Conservation (phyloP, 2,888 invertebrate genomes). For the Terebella lapidaria region DNA sequence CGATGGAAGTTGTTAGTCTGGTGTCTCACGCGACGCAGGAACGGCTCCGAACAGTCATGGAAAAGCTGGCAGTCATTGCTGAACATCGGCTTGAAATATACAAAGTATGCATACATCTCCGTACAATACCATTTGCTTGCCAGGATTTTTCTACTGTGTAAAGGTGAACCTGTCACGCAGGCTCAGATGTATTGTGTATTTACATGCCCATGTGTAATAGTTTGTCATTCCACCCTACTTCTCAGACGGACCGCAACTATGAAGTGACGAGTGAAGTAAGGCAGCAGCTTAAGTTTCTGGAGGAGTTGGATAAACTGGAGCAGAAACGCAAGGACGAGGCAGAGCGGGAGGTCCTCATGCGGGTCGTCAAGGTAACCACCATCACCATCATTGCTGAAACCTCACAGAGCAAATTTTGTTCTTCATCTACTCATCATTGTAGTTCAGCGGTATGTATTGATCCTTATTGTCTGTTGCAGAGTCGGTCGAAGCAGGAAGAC, state of each 20-base stretch:
- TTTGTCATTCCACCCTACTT: too few species aligned
- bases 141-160: too few species aligned
- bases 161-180: too few species aligned
- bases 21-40: slow-evolving; percentile 93
- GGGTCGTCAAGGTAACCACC: slow-evolving; percentile 74
- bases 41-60: slow-evolving; percentile 80
- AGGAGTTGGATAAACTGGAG: slow-evolving; percentile 91
- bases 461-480: slow-evolving; percentile 36
- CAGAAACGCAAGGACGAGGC: slow-evolving; percentile 90
- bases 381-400: too few species aligned
- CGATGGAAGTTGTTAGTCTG: slow-evolving; percentile 78
- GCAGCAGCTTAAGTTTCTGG: slow-evolving; percentile 91
- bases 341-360: slow-evolving; percentile 85
- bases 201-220: background rate
- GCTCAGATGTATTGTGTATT: background rate
- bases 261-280: slow-evolving; percentile 84
- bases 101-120: slow-evolving; percentile 71
- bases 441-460: too few species aligned
- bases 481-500: slow-evolving; percentile 89
- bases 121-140: too few species aligned
- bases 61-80: slow-evolving; percentile 85
- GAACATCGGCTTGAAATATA: slow-evolving; percentile 91
- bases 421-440: background rate
- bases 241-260: slow-evolving; percentile 76
- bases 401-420: background rate